These are phyloP conservation scores for Myotis planiceps DNA, from an alignment of 2,797 vertebrate genomes.

Conservation along the genomic window DNA sequence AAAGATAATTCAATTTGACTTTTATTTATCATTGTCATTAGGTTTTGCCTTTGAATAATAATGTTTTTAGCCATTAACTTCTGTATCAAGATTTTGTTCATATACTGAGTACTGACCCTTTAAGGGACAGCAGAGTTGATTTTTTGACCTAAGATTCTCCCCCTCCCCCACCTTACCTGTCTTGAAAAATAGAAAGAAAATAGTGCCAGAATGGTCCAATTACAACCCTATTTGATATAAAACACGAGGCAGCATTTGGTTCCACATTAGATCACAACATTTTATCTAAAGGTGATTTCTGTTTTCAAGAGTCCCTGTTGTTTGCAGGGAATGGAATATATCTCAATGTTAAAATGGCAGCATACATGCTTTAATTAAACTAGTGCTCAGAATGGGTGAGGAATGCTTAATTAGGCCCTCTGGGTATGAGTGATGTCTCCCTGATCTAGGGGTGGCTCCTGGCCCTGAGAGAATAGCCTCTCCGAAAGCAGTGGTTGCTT, in stretches of 20 bases:
- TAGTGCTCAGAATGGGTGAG: background rate
- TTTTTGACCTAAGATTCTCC: background rate
- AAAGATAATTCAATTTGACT: constrained; percentile 26
- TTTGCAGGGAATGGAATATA: background rate
- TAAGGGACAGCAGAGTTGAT: background rate
- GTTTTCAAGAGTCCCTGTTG: background rate
- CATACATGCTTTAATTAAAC: background rate
- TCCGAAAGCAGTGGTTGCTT: background rate
- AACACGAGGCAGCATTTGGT: background rate
- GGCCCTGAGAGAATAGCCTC: background rate
- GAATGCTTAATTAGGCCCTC: background rate
- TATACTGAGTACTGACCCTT: background rate
- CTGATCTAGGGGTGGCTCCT: background rate
- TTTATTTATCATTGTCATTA: background rate
- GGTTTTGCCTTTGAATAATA: background rate
- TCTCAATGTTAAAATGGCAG: background rate
- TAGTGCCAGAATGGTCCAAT: background rate
- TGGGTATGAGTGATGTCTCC: background rate
- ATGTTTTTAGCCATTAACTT: background rate
- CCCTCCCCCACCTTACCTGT: background rate
- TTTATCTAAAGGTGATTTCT: background rate
- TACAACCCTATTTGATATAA: background rate
- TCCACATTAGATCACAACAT: background rate
- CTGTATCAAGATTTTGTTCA: background rate
- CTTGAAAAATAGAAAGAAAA: constrained; percentile 10